phyloP scores from a whole-genome alignment of 2,113 vertebrate species.

The Dasyurus viverrinus region DNA sequence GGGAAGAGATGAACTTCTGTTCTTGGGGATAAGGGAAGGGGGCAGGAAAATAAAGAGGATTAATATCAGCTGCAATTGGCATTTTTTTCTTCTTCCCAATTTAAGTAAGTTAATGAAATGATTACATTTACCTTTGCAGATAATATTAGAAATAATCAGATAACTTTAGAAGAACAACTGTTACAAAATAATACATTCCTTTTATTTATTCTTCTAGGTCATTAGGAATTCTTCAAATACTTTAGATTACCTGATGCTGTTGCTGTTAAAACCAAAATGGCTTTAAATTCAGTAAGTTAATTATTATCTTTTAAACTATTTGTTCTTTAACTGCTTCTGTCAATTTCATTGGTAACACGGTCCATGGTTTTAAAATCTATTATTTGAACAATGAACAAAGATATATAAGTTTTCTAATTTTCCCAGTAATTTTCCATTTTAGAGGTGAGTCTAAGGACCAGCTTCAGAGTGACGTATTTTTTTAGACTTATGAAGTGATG shows the following conservation, averaged over 20 bases:
- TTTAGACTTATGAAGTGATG: neutral
- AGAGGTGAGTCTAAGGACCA: neutral
- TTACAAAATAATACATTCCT: neutral
- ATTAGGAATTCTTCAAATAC: conserved; percentile 45
- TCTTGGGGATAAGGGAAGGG: neutral
- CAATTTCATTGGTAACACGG: accelerated
- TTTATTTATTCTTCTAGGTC: conserved; percentile 63
- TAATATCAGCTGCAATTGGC: neutral
- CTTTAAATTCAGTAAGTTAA: conserved; percentile 80
- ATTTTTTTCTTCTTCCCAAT: neutral
- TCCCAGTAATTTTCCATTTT: neutral
- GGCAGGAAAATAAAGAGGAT: neutral
- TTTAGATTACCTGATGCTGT: conserved; percentile 62
- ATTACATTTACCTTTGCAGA: neutral
- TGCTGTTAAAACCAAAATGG: conserved; percentile 75
- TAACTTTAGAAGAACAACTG: neutral
- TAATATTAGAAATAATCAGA: neutral
- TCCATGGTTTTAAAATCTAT: neutral
- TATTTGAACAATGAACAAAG: neutral
- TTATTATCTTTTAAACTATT: neutral
- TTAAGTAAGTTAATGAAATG: neutral
- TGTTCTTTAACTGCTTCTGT: neutral
- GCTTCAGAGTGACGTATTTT: accelerated
- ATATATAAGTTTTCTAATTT: accelerated
- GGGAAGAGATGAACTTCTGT: neutral